Base-by-base conservation (phyloP, 2,888 invertebrate species). In the Geophilus truncorum region DNA sequence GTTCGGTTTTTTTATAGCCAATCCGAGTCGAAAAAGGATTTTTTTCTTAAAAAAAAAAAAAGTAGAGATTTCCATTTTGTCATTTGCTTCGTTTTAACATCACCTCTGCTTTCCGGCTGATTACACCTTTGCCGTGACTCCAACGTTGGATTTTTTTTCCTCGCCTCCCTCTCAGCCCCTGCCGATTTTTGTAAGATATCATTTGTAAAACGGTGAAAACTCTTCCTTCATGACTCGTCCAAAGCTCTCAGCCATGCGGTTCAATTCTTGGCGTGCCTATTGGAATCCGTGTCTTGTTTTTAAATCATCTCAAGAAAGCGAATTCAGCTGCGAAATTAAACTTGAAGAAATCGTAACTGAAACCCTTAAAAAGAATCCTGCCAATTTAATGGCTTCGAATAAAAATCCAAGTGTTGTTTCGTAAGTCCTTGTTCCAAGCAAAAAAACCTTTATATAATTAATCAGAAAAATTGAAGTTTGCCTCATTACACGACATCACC, bases 161-260 rank as follows among this genome's bases (percentile, higher is more conserved):
- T n/a, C 15, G 3, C 45, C 5, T 9, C 70, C 70, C 25, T n/a
- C 15, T 18, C 45, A 45, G 15, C 70, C 70, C 25, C 10, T 25
- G 25, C 28, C 28, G 25, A 28, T 70, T 70, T 70, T 70, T 70
- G 25, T 70, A 70, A 70, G 28, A 70, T 70, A 70, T 70, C 70
- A 70, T 70, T 70, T 70, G 70, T 70, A 70, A 70, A 70, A 70
- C 70, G 70, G 70, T 70, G 70, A 70, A 70, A 70, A 70, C 70
- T 70, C 70, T 70, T 70, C 70, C 70, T 70, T 70, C 70, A 70
- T 70, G 70, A 70, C 70, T 70, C 70, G 70, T 70, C 70, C 70
- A 70, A 70, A 70, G 70, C 70, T 70, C 70, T 70, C 70, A 70
- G 10, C 70, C 70, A 70, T 70, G 70, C 28, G 70, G 70, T 70